phyloP scores from a whole-genome alignment of 2,113 vertebrate species.

The Lipotes vexillifer region DNA sequence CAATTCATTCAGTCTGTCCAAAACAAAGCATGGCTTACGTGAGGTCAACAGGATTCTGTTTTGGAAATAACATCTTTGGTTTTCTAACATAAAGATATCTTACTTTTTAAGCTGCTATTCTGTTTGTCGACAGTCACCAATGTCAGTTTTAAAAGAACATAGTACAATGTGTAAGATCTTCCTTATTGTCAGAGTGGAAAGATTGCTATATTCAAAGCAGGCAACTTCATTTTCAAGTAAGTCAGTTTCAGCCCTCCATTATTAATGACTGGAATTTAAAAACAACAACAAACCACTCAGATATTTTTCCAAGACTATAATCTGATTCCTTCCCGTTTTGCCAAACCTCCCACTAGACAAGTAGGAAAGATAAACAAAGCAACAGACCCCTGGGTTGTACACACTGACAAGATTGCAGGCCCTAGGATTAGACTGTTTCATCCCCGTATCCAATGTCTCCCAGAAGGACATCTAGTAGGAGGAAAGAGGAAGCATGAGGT shows the following conservation, averaged over 20 bases:
- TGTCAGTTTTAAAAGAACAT: background rate
- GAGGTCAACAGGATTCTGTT: background rate
- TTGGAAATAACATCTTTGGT: constrained; percentile 16
- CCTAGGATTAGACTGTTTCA: constrained; percentile 76
- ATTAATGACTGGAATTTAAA: constrained; percentile 58
- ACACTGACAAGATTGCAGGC: constrained; percentile 72
- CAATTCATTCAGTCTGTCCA: constrained; percentile 49
- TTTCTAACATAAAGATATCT: constrained; percentile 6
- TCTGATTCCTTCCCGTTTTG: constrained; percentile 51
- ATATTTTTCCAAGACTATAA: constrained; percentile 66
- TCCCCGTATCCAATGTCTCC: constrained; percentile 82
- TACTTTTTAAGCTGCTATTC: background rate
- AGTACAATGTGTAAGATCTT: background rate
- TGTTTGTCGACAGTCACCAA: background rate
- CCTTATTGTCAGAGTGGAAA: background rate
- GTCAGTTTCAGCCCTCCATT: background rate
- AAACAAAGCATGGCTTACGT: constrained; percentile 69
- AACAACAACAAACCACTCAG: constrained; percentile 38
- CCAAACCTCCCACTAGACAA: constrained; percentile 78
- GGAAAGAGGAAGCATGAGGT: constrained; percentile 82
- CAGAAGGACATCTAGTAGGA: constrained; percentile 80
- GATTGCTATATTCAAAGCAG: background rate
- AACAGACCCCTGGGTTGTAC: constrained; percentile 63
- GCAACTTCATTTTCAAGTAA: constrained; percentile 44
- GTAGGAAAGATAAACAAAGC: constrained; percentile 79